A percentile compares a stretch with the other conserved stretches of the same genome.
Conservation (phyloP, 2,113 vertebrate species). For the Halcyon malimbica region DNA sequence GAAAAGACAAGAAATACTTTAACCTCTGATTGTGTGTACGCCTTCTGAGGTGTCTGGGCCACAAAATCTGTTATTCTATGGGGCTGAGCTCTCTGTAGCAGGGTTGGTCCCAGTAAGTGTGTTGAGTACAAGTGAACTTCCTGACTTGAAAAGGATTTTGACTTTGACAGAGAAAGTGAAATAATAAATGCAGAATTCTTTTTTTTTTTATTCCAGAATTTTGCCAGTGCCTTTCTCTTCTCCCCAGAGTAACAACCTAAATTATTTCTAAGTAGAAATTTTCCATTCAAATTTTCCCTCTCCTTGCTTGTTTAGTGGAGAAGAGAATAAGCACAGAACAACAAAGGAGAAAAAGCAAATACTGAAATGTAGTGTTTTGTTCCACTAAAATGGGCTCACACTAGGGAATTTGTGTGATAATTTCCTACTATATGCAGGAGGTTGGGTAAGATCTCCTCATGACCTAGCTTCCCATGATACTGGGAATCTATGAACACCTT, state of each 20-base stretch:
- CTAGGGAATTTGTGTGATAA: not conserved
- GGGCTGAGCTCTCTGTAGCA: not conserved
- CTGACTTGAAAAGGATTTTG: not conserved
- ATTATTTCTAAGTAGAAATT: not conserved
- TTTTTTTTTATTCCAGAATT: not conserved
- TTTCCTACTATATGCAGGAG: not conserved
- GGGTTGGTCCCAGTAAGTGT: not conserved
- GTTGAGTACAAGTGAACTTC: not conserved
- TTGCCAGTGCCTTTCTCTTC: not conserved
- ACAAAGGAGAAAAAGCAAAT: not conserved
- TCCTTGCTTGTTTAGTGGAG: not conserved
- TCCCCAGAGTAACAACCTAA: not conserved
- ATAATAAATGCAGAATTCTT: not conserved
- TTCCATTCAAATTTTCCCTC: not conserved
- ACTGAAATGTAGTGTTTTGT: not conserved
- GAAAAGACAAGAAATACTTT: not conserved
- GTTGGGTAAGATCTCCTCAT: not conserved
- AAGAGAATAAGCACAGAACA: not conserved
- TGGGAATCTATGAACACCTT: not conserved
- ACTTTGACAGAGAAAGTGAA: not conserved
- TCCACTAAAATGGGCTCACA: rapidly evolving
- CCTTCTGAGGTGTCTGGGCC: not conserved
- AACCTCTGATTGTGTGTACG: not conserved
- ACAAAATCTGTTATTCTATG: not conserved
- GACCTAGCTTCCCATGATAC: not conserved